phyloP scores from a whole-genome alignment of 2,797 vertebrate genomes.

The Oreochromis grahami region DNA sequence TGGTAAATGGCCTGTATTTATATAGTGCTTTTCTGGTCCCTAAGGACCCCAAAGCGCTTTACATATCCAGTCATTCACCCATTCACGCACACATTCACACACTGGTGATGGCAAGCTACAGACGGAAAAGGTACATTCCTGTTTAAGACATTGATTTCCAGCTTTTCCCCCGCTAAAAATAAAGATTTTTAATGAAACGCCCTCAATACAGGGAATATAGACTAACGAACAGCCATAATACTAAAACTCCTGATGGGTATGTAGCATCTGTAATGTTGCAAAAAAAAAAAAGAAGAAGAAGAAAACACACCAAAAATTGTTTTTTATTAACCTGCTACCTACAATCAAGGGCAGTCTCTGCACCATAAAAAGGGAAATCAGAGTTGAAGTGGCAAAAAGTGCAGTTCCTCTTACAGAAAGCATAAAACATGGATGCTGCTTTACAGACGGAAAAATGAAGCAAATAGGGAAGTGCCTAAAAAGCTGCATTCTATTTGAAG shows the following conservation, averaged over 20 bases:
- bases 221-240: neutral
- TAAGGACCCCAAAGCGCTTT: too few species aligned
- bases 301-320: neutral
- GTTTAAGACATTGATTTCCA: neutral
- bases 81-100: too few species aligned
- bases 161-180: neutral
- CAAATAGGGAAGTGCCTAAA: neutral
- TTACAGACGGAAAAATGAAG: neutral
- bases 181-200: neutral
- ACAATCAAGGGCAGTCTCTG: neutral
- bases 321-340: neutral
- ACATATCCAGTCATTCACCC: too few species aligned
- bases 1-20: too few species aligned
- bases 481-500: neutral
- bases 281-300: neutral
- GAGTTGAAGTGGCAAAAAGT: neutral
- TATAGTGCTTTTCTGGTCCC: too few species aligned
- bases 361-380: neutral
- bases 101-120: too few species aligned
- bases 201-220: neutral
- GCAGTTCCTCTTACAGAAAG: neutral
- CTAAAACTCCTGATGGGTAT: neutral
- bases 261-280: neutral
- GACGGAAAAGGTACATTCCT: neutral
- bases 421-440: neutral